Evolutionary conservation across 1,140 invertebrate species (phyloP).

Genomic region (Plodia interpunctella): DNA sequence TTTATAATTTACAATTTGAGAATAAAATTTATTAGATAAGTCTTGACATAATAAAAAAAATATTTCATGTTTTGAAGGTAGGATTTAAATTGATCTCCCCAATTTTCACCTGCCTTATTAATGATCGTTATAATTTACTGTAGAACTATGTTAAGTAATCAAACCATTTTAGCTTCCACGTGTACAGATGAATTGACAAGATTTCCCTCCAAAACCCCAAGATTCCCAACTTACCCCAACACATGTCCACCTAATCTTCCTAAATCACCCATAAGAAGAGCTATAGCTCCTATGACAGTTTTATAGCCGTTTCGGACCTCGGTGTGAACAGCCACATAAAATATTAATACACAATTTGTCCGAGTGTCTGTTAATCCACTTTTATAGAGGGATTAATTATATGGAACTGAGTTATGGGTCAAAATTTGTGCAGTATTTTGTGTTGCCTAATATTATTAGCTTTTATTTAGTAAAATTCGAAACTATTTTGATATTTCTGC

Average conservation of each 20-base stretch:
- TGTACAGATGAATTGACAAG: too few species aligned
- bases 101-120: too few species aligned
- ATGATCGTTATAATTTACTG: too few species aligned
- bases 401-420: conserved; percentile 8
- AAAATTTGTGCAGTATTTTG: neutral
- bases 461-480: neutral
- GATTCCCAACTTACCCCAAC: neutral
- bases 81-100: too few species aligned
- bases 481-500: too few species aligned
- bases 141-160: too few species aligned
- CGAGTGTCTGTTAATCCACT: conserved; percentile 65
- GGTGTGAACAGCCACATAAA: conserved; percentile 60
- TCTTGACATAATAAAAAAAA: too few species aligned
- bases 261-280: conserved; percentile 66
- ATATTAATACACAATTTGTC: conserved; percentile 74
- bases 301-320: conserved; percentile 38
- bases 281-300: conserved; percentile 60
- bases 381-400: conserved; percentile 65
- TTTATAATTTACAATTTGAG: too few species aligned
- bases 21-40: too few species aligned
- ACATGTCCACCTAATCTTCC: conserved; percentile 7
- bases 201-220: neutral
- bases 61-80: too few species aligned
- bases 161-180: too few species aligned
- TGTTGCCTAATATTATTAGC: neutral